Base-by-base conservation (phyloP, 2,797 vertebrate genomes). In the Chaunax sp. region DNA sequence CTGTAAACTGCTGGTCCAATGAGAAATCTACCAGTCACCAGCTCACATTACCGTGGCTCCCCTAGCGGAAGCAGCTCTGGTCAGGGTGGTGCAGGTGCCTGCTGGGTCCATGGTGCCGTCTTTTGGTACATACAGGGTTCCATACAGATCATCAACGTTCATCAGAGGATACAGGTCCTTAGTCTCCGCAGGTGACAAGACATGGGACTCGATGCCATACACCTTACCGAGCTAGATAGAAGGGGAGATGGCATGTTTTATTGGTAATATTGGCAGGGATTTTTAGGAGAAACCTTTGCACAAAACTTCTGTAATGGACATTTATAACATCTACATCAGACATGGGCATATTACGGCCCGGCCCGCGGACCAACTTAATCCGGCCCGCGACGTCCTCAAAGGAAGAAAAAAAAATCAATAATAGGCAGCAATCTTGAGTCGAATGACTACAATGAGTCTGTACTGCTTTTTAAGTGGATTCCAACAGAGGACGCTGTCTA, bases 31-130 rank as follows among this genome's bases (percentile, higher is more conserved):
- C 1, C 1, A 19, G 25, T 44, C 18, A 26, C 43, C 45, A 22
- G 46, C 4, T 12, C 9, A 46, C 26, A 18, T 72, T 94, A 98
- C 97, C 94, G 49, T 94, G 14, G 96, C 97, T 2, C 97, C 98
- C 10, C 93, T 90, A 53, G 95, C 92, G 0, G 93, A 73, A 1
- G 98, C 96, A 0, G 98, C 98, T 80, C 98, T 92, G 80, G 92
- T 76, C 7, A 99, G 93, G 1, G 96, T 93, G 0, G 94, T 94
- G 33, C 98, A 99, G 82, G 96, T 98, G 37, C 98, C 98, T 0
- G 97, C 97, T 0, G 98, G 98, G 85, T 99, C 98, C 96, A 99
- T 96, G 65, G 97, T 98, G 18, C 98, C 98, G 0, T 99, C 98
- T 46, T 95, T 96, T 0, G 98, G 98, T 11, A 99, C 98, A 0